Conservation (phyloP, 2,797 vertebrate genomes). For the Neosilurus hyrtlii region DNA sequence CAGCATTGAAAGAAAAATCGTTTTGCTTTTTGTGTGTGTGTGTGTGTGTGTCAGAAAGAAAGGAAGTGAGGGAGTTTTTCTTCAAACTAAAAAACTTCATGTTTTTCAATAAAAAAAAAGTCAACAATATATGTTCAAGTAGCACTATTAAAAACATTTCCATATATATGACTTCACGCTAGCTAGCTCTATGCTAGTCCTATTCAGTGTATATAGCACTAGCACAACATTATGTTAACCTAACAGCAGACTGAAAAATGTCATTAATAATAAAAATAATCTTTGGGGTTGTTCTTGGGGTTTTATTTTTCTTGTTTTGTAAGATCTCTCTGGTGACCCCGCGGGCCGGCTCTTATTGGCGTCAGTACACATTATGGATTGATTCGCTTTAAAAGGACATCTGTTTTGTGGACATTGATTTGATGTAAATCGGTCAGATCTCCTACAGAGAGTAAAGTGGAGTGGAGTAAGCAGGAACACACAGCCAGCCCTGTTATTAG, state of each 20-base stretch:
- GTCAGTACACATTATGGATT: not conserved
- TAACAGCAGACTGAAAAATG: not conserved
- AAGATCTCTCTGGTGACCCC: not conserved
- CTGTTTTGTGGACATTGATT: constrained; percentile 29
- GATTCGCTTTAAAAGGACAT: constrained; percentile 25
- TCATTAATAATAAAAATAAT: not conserved
- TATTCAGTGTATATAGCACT: not conserved
- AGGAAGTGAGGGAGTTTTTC: not conserved
- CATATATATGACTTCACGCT: not conserved
- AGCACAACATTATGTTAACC: constrained; percentile 2
- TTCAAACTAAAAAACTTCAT: too few relatives aligned
- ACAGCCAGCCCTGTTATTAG: constrained; percentile 50
- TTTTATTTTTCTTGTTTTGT: not conserved
- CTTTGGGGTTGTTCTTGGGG: not conserved
- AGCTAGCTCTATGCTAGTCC: not conserved
- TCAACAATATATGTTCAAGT: too few relatives aligned
- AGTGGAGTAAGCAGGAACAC: constrained; percentile 23
- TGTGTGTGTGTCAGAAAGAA: not conserved
- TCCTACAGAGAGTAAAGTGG: constrained; percentile 33
- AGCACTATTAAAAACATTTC: not conserved
- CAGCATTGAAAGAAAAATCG: not conserved
- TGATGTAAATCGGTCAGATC: constrained; percentile 14
- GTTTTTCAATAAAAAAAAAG: not conserved
- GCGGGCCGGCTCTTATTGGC: not conserved
- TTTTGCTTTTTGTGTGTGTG: not conserved